Evolutionary conservation across 2,888 invertebrate species (phyloP).

Genomic region (Liposcelis brunnea): DNA sequence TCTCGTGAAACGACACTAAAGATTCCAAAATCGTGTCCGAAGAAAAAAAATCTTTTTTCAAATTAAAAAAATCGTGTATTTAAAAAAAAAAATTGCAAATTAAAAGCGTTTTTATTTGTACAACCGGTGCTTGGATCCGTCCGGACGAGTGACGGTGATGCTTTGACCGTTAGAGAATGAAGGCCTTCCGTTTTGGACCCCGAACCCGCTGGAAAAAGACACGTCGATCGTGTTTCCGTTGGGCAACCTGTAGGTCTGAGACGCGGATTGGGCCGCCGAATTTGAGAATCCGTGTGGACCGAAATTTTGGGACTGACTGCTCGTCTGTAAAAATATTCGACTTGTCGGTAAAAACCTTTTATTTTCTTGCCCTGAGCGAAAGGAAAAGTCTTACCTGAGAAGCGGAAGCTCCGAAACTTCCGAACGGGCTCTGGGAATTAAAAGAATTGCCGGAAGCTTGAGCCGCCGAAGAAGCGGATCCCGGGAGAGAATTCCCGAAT

Average conservation of each 20-base stretch:
- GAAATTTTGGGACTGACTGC: conserved; percentile 10
- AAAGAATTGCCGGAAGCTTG: conserved; percentile 11
- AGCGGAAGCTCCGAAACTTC: conserved; percentile 12
- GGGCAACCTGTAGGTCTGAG: conserved; percentile 11
- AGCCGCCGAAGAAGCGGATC: conserved; percentile 8
- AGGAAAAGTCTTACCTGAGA: conserved; percentile 11
- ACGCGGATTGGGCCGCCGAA: conserved; percentile 9
- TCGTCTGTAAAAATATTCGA: conserved; percentile 1
- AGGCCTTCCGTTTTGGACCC: neutral
- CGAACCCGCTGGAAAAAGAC: conserved; percentile 11
- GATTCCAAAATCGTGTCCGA: too few species aligned
- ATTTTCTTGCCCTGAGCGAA: too few species aligned
- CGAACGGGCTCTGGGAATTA: conserved; percentile 8
- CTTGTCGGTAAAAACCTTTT: too few species aligned
- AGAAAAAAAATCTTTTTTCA: too few species aligned
- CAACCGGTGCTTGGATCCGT: too few species aligned
- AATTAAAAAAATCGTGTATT: too few species aligned
- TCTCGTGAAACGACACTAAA: too few species aligned
- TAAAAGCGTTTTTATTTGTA: too few species aligned
- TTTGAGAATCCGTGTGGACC: conserved; percentile 11
- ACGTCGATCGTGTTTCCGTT: conserved; percentile 11
- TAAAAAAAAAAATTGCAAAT: too few species aligned
- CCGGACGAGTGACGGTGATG: neutral
- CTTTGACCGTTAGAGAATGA: neutral
- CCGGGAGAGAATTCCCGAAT: conserved; percentile 8